Base-by-base conservation (phyloP, 2,113 vertebrate genomes). In the Tretioscincus oriximinensis region DNA sequence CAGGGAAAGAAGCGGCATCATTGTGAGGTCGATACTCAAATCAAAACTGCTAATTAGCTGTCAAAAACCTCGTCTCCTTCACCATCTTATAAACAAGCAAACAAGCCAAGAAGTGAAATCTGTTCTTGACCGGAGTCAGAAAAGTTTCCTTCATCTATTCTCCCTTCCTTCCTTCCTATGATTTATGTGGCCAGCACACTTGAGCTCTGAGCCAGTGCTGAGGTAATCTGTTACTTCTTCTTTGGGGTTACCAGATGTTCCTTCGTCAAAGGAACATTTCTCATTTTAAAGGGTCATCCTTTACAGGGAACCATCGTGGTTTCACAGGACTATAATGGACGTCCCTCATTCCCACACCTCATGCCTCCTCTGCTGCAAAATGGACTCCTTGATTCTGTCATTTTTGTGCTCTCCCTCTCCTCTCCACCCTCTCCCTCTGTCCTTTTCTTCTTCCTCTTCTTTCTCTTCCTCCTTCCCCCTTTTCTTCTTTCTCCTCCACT, bases 251-350 rank as follows among this genome's bases (percentile, higher is more conserved):
- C 65, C 71, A 74, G 71, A 74, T 74, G 63, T 74, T 81, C 79
- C 47, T 66, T 58, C 79, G 66, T 81, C 54, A 67, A 41, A 67
- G 71, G 79, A 66, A 54, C 71, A 81, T 81, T 74, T 81, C 71
- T 81, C 79, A 81, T 67, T 41, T 74, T 54, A 74, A 66, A 67
- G 79, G 28, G 63, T 41, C 71, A 81, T 74, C 71, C 71, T 74
- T 81, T 74, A 73, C 63, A 81, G 79, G 8, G 67, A 14, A 67
- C 61, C 63, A 81, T 74, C 24, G 18, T 73, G 12, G 16, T 67
- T 81, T 67, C 71, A 66, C 76, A 67, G 61, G 41, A 66, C 41
- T 70, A 8, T 67, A 81, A 81, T 81, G 29, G 49, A 81, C 66
- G 63, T 41, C 14, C 61, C 61, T 73, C 61, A 58, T 67, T 81